Conservation (phyloP, 1,140 invertebrate species). For the Sitodiplosis mosellana region DNA sequence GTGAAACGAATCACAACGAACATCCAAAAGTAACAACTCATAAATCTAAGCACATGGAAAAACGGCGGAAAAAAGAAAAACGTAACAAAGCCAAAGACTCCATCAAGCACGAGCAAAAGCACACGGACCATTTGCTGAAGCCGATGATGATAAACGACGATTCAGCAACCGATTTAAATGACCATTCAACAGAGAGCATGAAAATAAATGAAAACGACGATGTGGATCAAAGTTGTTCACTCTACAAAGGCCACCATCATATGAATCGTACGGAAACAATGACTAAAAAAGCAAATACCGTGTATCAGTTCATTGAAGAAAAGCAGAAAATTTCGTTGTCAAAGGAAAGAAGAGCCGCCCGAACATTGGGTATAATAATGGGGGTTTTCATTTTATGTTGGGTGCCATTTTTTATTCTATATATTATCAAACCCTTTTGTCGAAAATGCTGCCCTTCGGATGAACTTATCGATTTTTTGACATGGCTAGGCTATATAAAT, state of each 20-base stretch:
- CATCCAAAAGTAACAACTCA: slow-evolving; percentile 26
- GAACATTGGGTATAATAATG: slow-evolving; percentile 86
- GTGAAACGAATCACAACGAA: slow-evolving; percentile 49
- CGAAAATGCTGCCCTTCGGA: slow-evolving; percentile 55
- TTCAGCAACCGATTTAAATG: slow-evolving; percentile 38
- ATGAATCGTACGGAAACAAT: slow-evolving; percentile 3
- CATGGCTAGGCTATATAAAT: slow-evolving; percentile 96
- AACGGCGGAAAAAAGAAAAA: slow-evolving; percentile 27
- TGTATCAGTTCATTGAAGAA: slow-evolving; percentile 84
- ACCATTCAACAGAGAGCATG: slow-evolving; percentile 10
- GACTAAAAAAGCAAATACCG: slow-evolving; percentile 33
- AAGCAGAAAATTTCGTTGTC: slow-evolving; percentile 84
- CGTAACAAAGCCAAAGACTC: slow-evolving; percentile 24
- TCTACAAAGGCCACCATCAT: slow-evolving; percentile 4
- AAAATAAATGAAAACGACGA: slow-evolving; percentile 6
- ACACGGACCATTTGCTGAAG: slow-evolving; percentile 31
- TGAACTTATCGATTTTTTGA: slow-evolving; percentile 71
- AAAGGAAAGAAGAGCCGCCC: slow-evolving; percentile 76
- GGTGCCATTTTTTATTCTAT: slow-evolving; percentile 92
- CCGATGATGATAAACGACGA: slow-evolving; percentile 39
- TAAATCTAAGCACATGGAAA: slow-evolving; percentile 28
- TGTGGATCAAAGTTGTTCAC: slow-evolving; percentile 6
- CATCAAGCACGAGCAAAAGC: slow-evolving; percentile 22
- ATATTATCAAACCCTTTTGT: slow-evolving; percentile 80
- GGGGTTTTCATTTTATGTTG: slow-evolving; percentile 92